Evolutionary conservation across 2,797 vertebrate genomes (phyloP).

Genomic region (Lacerta viridis): DNA sequence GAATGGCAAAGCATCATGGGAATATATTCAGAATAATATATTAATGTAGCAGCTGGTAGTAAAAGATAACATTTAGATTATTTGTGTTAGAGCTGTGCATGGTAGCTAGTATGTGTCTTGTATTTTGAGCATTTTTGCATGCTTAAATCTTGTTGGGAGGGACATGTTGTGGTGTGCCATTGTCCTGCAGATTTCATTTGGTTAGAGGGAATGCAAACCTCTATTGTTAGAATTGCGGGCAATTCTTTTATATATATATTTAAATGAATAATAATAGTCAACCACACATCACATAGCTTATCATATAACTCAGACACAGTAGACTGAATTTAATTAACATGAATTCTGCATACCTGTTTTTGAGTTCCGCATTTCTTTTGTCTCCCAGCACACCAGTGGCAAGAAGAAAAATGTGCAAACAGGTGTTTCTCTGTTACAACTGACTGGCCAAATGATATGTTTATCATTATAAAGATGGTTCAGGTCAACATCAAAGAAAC

Average conservation of each 20-base stretch:
- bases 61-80: not conserved
- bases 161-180: not conserved
- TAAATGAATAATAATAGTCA: too few relatives aligned
- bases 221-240: not conserved
- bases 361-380: not conserved
- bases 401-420: not conserved
- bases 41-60: not conserved
- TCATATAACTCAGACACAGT: not conserved
- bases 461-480: not conserved
- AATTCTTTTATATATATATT: not conserved
- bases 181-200: not conserved
- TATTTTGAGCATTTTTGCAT: not conserved
- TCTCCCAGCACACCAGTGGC: not conserved
- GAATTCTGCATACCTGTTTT: not conserved
- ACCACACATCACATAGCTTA: not conserved
- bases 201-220: not conserved
- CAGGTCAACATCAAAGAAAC: slow-evolving; percentile 5
- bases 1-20: slow-evolving; percentile 3
- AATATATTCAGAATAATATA: not conserved
- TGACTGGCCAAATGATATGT: not conserved
- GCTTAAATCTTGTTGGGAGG: not conserved
- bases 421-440: not conserved
- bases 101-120: not conserved
- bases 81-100: not conserved
- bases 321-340: not conserved